Evolutionary conservation across 2,113 vertebrate genomes (phyloP).

Genomic region (Campylomormyrus tamandua): DNA sequence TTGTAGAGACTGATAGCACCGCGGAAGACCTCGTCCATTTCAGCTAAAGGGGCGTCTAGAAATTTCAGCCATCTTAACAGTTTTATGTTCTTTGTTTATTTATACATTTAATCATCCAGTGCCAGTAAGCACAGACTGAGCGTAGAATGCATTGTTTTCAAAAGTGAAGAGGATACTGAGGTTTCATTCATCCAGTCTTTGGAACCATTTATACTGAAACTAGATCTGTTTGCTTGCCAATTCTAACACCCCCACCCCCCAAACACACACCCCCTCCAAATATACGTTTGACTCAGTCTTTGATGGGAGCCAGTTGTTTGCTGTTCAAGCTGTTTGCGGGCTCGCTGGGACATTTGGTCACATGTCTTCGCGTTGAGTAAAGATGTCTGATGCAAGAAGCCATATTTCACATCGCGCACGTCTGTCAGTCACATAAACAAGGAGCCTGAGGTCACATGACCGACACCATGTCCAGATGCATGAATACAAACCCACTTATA

Average conservation of each 20-base stretch:
- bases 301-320: conserved; percentile 6
- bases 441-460: neutral
- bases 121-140: neutral
- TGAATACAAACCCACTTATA: neutral
- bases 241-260: neutral
- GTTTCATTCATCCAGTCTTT: neutral
- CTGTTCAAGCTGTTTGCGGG: neutral
- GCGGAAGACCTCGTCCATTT: neutral
- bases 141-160: neutral
- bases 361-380: neutral
- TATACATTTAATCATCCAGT: conserved; percentile 10
- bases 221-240: neutral
- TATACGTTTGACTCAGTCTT: neutral
- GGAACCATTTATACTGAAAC: neutral
- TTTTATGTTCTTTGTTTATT: neutral
- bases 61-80: neutral
- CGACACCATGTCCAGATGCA: neutral
- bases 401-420: neutral
- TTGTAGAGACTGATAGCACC: neutral
- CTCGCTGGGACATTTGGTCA: neutral
- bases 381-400: neutral
- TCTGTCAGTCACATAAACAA: neutral
- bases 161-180: neutral
- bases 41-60: neutral
- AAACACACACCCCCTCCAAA: neutral